Evolutionary conservation across 2,113 vertebrate genomes (phyloP), one percentile per base, ranked within the genome.

Genomic region (Vulpes ferrilata): DNA sequence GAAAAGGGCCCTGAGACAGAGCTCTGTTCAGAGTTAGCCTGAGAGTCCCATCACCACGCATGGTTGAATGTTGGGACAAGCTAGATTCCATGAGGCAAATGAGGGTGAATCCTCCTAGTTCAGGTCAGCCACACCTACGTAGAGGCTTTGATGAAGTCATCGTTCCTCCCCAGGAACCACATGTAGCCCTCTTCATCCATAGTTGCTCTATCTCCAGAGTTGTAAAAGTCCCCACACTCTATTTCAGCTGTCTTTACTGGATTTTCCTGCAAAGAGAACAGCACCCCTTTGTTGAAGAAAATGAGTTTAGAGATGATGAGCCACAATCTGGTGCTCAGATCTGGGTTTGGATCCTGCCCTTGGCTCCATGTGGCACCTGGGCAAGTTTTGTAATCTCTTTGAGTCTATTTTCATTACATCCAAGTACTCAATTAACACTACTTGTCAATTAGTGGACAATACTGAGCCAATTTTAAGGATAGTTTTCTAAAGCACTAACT

Each of bases 141-240:
- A 38, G 99, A 98, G 80, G 99, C 98, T 27, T 99, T 98, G 94
- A 99, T 99, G 97, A 99, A 23, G 57, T 99, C 99, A 0, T 99
- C 99, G 8, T 25, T 57, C 96, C 99, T 98, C 59, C 99, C 99
- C 22, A 99, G 95, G 96, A 99, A 99, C 98, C 99, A 99, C 81
- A 99, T 6, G 83, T 99, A 99, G n/a, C 99, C 99, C 0, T 99
- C 99, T 73, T 98, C 83, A 71, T 99, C 99, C 88, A 99, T 97
- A 3, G 67, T 30, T 0, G 97, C 99, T 97, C 97, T 98, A 98
- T 99, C 99, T n/a, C 99, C 99, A 0, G 98, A 99, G 90, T 99
- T 64, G 65, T 99, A 99, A 89, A 99, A 99, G 97, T 99, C 98
- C 30, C 99, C 99, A 76, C 95, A 71, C 53, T 98, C 88, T 23